Conservation (phyloP, 2,113 vertebrate genomes). For the Hystrix brachyura region DNA sequence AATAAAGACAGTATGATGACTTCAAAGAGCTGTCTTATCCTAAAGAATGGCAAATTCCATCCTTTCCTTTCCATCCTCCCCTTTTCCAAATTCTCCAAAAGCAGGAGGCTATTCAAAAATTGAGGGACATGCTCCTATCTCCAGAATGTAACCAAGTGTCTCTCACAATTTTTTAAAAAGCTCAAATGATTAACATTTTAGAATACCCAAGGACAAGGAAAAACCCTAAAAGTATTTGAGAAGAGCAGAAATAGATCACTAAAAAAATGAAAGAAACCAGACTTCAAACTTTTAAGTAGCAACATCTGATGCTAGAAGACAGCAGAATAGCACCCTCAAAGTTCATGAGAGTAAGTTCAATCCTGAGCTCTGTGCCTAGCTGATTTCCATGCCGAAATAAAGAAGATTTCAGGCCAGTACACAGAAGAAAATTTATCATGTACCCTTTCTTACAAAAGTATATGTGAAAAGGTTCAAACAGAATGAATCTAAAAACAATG, state of each 20-base stretch:
- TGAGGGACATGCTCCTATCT: background rate
- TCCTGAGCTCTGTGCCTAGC: background rate
- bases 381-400: constrained; percentile 18
- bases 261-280: constrained; percentile 43
- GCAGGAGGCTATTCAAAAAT: background rate
- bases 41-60: background rate
- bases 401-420: background rate
- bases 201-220: constrained; percentile 18
- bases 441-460: background rate
- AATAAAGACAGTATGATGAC: background rate
- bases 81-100: background rate
- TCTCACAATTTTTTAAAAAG: background rate
- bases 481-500: background rate
- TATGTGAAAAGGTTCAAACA: background rate
- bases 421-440: background rate
- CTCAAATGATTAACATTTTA: background rate
- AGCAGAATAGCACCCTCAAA: background rate
- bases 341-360: background rate
- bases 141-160: background rate
- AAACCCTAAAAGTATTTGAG: background rate
- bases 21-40: background rate
- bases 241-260: background rate
- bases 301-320: background rate
- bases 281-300: background rate
- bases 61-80: background rate